A percentile compares a stretch with the other conserved stretches of the same genome.
phyloP scores from a whole-genome alignment of 1,140 invertebrate species.

The Hesperophylax magnus region DNA sequence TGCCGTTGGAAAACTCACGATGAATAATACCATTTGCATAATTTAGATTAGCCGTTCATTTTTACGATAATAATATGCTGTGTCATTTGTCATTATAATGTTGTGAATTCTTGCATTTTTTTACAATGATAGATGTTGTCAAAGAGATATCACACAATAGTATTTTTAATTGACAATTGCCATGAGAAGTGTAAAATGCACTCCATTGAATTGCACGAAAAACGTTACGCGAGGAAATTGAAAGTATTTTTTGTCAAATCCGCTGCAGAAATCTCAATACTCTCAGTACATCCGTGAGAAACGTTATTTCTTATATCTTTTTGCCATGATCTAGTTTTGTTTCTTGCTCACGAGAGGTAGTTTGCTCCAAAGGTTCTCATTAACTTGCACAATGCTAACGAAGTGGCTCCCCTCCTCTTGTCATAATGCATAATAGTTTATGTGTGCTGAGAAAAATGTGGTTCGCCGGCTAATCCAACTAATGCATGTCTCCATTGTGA shows the following conservation, averaged over 20 bases:
- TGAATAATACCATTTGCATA: background rate
- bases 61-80: too few species aligned
- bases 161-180: background rate
- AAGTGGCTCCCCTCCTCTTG: background rate
- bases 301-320: conserved; percentile 48
- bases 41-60: background rate
- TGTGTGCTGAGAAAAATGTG: conserved; percentile 39
- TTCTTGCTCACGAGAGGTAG: conserved; percentile 24
- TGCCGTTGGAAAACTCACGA: background rate
- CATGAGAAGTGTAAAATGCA: background rate
- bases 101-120: too few species aligned
- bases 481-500: conserved; percentile 47
- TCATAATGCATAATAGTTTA: background rate
- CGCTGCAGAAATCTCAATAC: conserved; percentile 33
- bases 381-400: conserved; percentile 40
- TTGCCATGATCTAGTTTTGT: conserved; percentile 43
- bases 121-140: too few species aligned
- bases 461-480: conserved; percentile 19
- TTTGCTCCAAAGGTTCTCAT: conserved; percentile 34
- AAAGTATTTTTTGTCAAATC: conserved; percentile 44
- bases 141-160: too few species aligned
- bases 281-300: conserved; percentile 49
- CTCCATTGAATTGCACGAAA: background rate
- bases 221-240: conserved; percentile 16
- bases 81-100: too few species aligned